phyloP scores from a whole-genome alignment of 2,888 invertebrate genomes.

The Brenthis ino region DNA sequence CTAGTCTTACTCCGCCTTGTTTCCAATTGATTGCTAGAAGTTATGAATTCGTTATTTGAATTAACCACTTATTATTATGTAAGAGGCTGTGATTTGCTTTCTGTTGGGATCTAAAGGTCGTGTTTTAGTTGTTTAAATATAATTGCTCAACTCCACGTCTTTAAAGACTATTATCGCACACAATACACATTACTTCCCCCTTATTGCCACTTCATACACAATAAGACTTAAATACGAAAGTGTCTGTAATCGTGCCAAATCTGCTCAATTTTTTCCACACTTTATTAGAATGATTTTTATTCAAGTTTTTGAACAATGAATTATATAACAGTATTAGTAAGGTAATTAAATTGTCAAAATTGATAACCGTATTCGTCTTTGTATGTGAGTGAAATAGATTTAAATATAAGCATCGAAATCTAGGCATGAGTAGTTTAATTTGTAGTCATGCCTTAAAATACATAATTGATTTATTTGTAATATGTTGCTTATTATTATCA shows the following conservation, averaged over 20 bases:
- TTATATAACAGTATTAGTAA: conserved; percentile 46
- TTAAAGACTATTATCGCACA: conserved; percentile 17
- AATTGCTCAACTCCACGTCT: conserved; percentile 38
- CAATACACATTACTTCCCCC: background rate
- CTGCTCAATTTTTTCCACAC: conserved; percentile 70
- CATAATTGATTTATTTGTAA: conserved; percentile 6
- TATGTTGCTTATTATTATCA: conserved; percentile 5
- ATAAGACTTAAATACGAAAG: conserved; percentile 35
- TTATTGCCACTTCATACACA: conserved; percentile 25
- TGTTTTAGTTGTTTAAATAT: conserved; percentile 52
- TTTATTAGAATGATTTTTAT: conserved; percentile 52
- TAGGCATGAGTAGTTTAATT: conserved; percentile 33
- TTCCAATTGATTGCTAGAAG: conserved; percentile 29
- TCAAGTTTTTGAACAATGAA: conserved; percentile 47
- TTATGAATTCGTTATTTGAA: conserved; percentile 18
- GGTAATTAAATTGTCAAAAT: conserved; percentile 44
- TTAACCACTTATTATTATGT: conserved; percentile 54
- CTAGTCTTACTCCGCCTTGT: conserved; percentile 51
- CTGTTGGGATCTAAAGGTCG: conserved; percentile 65
- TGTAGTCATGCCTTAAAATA: conserved; percentile 21
- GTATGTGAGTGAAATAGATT: conserved; percentile 42
- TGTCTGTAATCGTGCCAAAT: conserved; percentile 66
- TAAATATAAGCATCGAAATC: conserved; percentile 40
- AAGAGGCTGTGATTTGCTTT: conserved; percentile 79
- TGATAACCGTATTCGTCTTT: conserved; percentile 45